Evolutionary conservation across 35 echinoderm and acorn worm species (phyloP).

Genomic region (Acanthaster planci): DNA sequence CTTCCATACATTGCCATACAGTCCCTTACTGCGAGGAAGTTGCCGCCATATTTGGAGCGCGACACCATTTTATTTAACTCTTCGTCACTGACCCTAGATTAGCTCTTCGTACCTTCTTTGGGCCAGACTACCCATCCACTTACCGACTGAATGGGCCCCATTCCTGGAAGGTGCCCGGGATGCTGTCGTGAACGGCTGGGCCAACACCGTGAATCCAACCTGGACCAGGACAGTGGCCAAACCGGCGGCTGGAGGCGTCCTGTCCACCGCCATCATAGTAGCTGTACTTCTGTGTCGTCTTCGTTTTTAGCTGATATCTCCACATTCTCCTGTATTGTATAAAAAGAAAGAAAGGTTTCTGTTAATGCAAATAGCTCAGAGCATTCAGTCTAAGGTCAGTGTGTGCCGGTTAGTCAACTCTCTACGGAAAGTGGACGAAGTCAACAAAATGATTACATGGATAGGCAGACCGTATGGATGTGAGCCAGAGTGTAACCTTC

Average conservation of each 20-base stretch:
- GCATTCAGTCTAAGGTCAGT: too few relatives aligned
- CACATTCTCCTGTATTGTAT: too few relatives aligned
- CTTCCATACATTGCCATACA: too few relatives aligned
- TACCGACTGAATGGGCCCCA: conserved; percentile 64
- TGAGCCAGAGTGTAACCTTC: too few relatives aligned
- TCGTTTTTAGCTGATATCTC: too few relatives aligned
- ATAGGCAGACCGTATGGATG: too few relatives aligned
- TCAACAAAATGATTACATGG: too few relatives aligned
- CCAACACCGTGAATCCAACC: conserved; percentile 41
- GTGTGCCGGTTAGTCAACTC: too few relatives aligned
- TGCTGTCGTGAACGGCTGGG: conserved; percentile 59
- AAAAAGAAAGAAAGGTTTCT: neutral
- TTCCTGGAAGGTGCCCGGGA: conserved; percentile 59
- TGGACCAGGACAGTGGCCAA: conserved; percentile 31
- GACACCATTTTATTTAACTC: conserved; percentile 46
- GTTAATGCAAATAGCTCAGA: neutral
- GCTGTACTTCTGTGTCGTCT: too few relatives aligned
- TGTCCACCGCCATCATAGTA: neutral
- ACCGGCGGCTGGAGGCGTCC: neutral
- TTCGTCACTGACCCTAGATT: conserved; percentile 62
- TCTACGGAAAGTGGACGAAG: too few relatives aligned
- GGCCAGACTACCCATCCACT: conserved; percentile 45
- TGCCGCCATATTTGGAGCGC: conserved; percentile 47
- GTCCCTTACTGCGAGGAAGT: conserved; percentile 60
- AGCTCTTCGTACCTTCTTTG: conserved; percentile 57